Evolutionary conservation across 37 sponge, comb jelly and placozoan species (phyloP), one percentile per base, ranked within the genome.

Genomic region (Eunapius fragilis): DNA sequence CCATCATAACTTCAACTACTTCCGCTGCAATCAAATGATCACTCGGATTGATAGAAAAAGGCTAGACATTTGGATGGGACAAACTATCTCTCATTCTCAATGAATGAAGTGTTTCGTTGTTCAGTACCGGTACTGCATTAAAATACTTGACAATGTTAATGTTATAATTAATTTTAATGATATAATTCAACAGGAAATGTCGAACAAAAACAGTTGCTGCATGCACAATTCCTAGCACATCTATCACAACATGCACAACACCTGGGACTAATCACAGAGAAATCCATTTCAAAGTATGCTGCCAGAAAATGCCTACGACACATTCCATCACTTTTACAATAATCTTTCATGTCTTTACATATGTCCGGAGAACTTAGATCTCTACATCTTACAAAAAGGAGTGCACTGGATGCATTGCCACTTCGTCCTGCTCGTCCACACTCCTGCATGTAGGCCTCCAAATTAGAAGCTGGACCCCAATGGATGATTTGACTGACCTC

Each of bases 341-440:
- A 83, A 19, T 35, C 75, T 25, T 48, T 72, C 74, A 83, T 83
- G 17, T n/a, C n/a, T 25, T 14, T 28, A 72, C n/a, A 45, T 72
- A 71, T 28, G 23, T 32, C 12, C 32, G 23, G 37, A 68, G 31
- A 23, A 31, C 37, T 37, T 28, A 19, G 67, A 25, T 45, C 47
- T 45, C 47, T 45, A 45, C 9, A 9, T 45, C 71, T 19, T 30
- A 22, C 27, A 23, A 58, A 49, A n/a, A 83, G 31, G 23, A 73
- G 28, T 26, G 84, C 84, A 32, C 19, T 27, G 23, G 74, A 83
- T 24, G 12, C 26, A 38, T 12, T 30, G 24, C 75, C 75, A 73
- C 73, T 74, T 36, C 84, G 27, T 36, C 84, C 84, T 25, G 74
- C 84, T 19, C 84, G 45, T 37, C 84, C 84, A 31, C 25, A 35